Conservation (phyloP, 2,113 vertebrate species). For the Chaenogobius annularis region DNA sequence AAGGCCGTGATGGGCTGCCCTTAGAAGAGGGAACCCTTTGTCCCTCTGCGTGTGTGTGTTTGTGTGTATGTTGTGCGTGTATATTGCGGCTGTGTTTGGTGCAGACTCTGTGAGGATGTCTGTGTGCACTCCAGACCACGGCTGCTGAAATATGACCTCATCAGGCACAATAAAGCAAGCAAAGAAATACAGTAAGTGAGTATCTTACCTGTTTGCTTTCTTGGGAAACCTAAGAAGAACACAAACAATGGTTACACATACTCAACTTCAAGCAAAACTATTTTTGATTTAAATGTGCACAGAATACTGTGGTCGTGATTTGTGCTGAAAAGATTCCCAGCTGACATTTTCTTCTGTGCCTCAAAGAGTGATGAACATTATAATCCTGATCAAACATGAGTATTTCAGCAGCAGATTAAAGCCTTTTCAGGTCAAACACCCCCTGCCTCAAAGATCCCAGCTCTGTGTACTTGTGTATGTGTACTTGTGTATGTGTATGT, state of each 20-base stretch:
- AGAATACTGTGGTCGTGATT: slow-evolving; percentile 12
- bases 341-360: slow-evolving; percentile 28
- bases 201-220: slow-evolving; percentile 93
- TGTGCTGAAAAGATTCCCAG: slow-evolving; percentile 33
- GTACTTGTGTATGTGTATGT: slow-evolving; percentile 11
- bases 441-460: slow-evolving; percentile 32
- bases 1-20: slow-evolving; percentile 72
- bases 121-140: slow-evolving; percentile 50
- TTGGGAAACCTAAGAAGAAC: slow-evolving; percentile 91
- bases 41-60: slow-evolving; percentile 46
- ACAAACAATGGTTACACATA: slow-evolving; percentile 36
- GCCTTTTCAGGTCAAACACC: slow-evolving; percentile 67
- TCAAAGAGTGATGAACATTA: slow-evolving; percentile 53
- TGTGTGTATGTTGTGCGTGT: slow-evolving; percentile 27
- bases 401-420: slow-evolving; percentile 67
- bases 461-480: slow-evolving; percentile 15
- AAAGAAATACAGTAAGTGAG: background rate
- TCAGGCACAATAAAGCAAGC: slow-evolving; percentile 7
- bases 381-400: slow-evolving; percentile 69
- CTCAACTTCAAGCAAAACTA: slow-evolving; percentile 24
- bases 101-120: slow-evolving; percentile 58
- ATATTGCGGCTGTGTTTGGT: slow-evolving; percentile 49
- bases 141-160: slow-evolving; percentile 42
- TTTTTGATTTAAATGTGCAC: background rate
- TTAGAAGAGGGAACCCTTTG: slow-evolving; percentile 75